Evolutionary conservation across 2,888 invertebrate genomes (phyloP).

Genomic region (Thecocarcelia acutangulata): DNA sequence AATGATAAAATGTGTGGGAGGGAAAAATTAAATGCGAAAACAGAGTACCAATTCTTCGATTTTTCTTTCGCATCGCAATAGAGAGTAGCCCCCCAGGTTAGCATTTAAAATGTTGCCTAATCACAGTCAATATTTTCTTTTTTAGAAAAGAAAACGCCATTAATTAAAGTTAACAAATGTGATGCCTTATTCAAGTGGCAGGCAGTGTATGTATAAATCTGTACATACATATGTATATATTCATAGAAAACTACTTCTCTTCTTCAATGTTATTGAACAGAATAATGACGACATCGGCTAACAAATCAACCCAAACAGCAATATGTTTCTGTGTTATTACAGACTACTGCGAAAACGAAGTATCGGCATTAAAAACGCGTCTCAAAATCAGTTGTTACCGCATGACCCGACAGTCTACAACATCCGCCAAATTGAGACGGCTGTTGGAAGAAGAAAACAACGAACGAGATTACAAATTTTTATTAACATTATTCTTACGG

Average conservation of each 20-base stretch:
- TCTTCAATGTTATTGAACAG: conserved; percentile 45
- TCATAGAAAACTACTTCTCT: conserved; percentile 11
- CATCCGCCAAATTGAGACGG: conserved; percentile 36
- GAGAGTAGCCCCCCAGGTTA: too few relatives aligned
- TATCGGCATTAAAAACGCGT: conserved; percentile 61
- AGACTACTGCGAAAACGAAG: conserved; percentile 51
- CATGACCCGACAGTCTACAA: conserved; percentile 54
- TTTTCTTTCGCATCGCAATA: too few relatives aligned
- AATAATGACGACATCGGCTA: conserved; percentile 63
- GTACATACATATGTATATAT: neutral
- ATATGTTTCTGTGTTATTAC: conserved; percentile 5
- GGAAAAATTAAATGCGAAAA: too few relatives aligned
- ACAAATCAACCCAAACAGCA: conserved; percentile 64
- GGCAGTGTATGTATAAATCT: too few relatives aligned
- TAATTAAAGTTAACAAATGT: too few relatives aligned
- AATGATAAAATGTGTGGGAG: too few relatives aligned
- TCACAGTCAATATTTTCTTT: too few relatives aligned
- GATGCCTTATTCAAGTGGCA: too few relatives aligned
- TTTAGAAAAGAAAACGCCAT: too few relatives aligned
- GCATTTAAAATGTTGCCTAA: too few relatives aligned
- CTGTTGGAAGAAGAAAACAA: conserved; percentile 2
- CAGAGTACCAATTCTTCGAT: too few relatives aligned
- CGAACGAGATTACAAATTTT: conserved; percentile 17
- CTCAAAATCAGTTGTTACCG: conserved; percentile 62
- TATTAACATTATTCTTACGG: conserved; percentile 25